phyloP scores from a whole-genome alignment of 2,888 invertebrate species.

The Alloplasta piceator region DNA sequence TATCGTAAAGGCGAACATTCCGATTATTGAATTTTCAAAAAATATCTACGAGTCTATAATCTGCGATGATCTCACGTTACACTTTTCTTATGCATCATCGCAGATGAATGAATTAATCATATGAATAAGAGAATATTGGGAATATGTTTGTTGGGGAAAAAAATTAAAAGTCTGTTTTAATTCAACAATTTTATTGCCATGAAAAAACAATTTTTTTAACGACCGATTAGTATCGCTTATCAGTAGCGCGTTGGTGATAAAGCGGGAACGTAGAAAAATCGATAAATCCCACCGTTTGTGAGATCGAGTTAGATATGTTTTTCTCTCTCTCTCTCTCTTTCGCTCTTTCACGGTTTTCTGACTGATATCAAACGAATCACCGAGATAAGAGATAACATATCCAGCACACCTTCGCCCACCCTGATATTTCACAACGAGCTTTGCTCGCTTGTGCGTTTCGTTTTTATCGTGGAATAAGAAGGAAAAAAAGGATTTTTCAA shows the following conservation, averaged over 20 bases:
- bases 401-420: conserved; percentile 69
- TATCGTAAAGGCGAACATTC: conserved; percentile 78
- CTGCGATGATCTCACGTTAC: background rate
- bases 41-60: background rate
- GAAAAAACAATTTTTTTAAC: background rate
- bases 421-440: conserved; percentile 64
- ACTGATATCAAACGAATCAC: conserved; percentile 74
- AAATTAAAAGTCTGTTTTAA: background rate
- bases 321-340: conserved; percentile 10
- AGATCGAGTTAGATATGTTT: conserved; percentile 45
- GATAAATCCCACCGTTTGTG: conserved; percentile 41
- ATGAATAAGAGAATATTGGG: conserved; percentile 18
- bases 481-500: conserved; percentile 7
- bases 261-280: conserved; percentile 1
- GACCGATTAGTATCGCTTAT: background rate
- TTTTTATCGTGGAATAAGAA: conserved; percentile 10
- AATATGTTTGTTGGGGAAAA: background rate
- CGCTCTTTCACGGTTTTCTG: conserved; percentile 5
- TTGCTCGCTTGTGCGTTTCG: conserved; percentile 27
- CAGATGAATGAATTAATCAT: conserved; percentile 12
- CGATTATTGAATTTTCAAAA: background rate
- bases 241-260: background rate
- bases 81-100: background rate
- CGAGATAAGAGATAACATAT: conserved; percentile 81
- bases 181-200: background rate